Evolutionary conservation across 2,888 invertebrate species (phyloP).

Genomic region (Homarus gammarus): DNA sequence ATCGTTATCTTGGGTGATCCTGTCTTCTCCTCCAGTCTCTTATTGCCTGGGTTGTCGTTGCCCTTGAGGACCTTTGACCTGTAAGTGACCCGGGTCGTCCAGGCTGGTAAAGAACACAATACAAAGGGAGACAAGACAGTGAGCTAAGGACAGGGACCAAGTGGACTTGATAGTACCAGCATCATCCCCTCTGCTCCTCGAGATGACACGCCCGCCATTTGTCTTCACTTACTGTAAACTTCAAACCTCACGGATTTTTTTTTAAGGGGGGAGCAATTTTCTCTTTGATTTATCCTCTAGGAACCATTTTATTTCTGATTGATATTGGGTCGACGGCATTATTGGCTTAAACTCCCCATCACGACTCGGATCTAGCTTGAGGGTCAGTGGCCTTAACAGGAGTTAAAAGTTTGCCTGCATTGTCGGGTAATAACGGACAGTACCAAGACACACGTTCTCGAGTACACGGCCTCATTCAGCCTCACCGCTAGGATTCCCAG

Average conservation of each 20-base stretch:
- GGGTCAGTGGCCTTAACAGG: no score
- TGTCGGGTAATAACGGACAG: no score
- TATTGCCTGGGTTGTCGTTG: not conserved
- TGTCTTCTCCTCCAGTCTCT: no score
- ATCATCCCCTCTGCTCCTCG: not conserved
- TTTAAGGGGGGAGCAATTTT: not conserved
- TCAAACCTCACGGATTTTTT: not conserved
- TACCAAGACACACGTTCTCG: no score
- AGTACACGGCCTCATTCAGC: no score
- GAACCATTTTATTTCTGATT: no score
- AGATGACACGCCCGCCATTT: not conserved
- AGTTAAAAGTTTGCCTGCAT: no score
- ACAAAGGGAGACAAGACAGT: not conserved
- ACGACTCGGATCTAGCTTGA: no score
- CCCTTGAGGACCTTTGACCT: not conserved
- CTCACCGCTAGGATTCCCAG: no score
- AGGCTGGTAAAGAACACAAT: not conserved
- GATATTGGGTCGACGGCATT: no score
- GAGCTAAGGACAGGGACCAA: not conserved
- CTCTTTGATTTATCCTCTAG: not conserved
- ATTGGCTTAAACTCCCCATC: no score
- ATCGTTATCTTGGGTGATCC: no score
- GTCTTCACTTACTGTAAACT: not conserved
- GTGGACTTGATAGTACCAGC: slow-evolving; percentile 7
- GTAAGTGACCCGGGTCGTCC: not conserved